Base-by-base conservation (phyloP, 1,140 invertebrate genomes). In the Drosophila kurseongensis region DNA sequence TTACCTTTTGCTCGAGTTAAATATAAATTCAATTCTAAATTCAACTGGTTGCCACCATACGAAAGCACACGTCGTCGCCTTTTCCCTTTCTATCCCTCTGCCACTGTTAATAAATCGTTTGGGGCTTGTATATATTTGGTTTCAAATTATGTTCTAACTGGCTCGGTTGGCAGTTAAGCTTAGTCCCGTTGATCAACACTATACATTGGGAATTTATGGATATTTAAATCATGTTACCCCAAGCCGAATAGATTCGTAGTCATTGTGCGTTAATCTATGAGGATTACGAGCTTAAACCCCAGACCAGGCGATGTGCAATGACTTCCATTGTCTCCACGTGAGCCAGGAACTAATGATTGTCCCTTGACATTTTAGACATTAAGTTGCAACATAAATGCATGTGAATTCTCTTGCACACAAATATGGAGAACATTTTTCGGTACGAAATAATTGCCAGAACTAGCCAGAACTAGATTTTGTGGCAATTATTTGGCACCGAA, bases 11-110 rank as follows among this genome's bases (percentile, higher is more conserved):
- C 35, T 10, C 16, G 10, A n/a, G 32, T 41, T 69, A 52, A 32
- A 72, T 72, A 58, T 32, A 50, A 58, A 76, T 67, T 57, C 23
- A 76, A 76, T 76, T 67, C 47, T 35, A 68, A 51, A 78, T 85
- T 82, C 75, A 83, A 86, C 82, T 86, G 48, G 83, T 88, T 88
- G 75, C 47, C 73, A 42, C 36, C 29, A 6, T 18, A 40, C 40
- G 38, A 40, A 57, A 57, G n/a, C 63, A 32, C 18, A 67, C 13
- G 5, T 14, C 38, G 29, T 5, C 14, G 7, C 0, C 18, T 8
- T 6, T 8, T n/a, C 13, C 42, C 16, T 9, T 12, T 5, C 1
- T 6, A 2, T 41, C 8, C n/a, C 23, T 12, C 8, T 32, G 35
- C 0, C 44, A 35, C n/a, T 59, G 73, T 40, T 59, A 57, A 52